These are phyloP conservation scores for Artemia franciscana DNA, from an alignment of 1,140 invertebrate species.

Conservation along the genomic window DNA sequence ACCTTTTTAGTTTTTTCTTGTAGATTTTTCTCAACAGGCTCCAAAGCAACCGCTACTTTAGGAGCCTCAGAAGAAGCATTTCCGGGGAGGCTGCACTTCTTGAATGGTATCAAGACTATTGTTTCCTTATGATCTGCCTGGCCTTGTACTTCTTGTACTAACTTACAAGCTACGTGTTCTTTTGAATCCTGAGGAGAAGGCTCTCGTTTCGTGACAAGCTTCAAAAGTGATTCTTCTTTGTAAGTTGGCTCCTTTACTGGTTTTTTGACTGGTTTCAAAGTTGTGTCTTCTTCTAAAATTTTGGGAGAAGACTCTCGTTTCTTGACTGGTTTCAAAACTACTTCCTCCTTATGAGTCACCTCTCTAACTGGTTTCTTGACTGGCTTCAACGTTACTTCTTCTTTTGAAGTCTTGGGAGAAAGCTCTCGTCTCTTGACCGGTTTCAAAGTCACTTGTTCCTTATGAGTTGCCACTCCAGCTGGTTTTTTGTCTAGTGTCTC, in stretches of 20 bases:
- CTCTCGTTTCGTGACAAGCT: not conserved
- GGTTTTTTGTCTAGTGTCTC: slow-evolving; percentile 2
- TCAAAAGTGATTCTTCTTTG: not conserved
- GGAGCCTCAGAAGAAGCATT: not conserved
- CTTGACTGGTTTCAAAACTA: slow-evolving; percentile 7
- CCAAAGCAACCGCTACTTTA: not conserved
- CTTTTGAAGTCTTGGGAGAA: slow-evolving; percentile 7
- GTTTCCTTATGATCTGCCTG: not conserved
- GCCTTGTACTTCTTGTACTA: too few species aligned
- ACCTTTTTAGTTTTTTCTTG: not conserved
- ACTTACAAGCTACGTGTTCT: not conserved
- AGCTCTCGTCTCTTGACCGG: slow-evolving; percentile 12
- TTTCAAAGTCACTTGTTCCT: slow-evolving; percentile 8
- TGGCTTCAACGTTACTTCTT: slow-evolving; percentile 11
- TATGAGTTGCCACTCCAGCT: not conserved
- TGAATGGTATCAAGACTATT: too few species aligned
- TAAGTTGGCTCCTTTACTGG: not conserved
- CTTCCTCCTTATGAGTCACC: slow-evolving; percentile 1
- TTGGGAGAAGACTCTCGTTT: not conserved
- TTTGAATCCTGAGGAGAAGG: not conserved
- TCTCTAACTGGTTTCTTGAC: slow-evolving; percentile 7
- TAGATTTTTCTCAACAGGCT: not conserved
- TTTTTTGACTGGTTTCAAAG: not conserved
- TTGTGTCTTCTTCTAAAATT: not conserved
- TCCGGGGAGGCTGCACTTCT: not conserved